Percentiles rank a stretch among this genome's conserved stretches.
Conservation (phyloP, 2,797 vertebrate species). For the Lates japonicus region DNA sequence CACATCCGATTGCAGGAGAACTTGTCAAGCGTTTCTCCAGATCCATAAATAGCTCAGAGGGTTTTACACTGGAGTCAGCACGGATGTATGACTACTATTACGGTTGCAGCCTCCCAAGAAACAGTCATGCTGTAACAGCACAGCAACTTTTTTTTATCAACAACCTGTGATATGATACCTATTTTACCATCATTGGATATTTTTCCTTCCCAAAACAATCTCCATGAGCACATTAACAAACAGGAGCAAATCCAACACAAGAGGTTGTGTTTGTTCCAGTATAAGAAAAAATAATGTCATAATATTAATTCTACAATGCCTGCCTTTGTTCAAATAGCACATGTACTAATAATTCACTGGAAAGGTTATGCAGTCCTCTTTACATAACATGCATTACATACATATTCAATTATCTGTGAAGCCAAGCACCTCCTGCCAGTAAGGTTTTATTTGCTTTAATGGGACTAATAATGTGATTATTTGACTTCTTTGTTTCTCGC, state of each 20-base stretch:
- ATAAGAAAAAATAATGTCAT: slow-evolving; percentile 11
- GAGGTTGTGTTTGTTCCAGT: neutral
- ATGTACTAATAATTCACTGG: slow-evolving; percentile 46
- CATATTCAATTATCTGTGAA: slow-evolving; percentile 65
- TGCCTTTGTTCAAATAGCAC: slow-evolving; percentile 37
- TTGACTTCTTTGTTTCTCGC: slow-evolving; percentile 43
- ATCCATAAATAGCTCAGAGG: slow-evolving; percentile 83
- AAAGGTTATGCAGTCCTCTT: slow-evolving; percentile 57
- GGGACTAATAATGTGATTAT: slow-evolving; percentile 57
- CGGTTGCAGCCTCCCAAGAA: slow-evolving; percentile 72
- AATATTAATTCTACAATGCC: slow-evolving; percentile 12
- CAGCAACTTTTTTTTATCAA: slow-evolving; percentile 25
- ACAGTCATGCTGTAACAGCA: slow-evolving; percentile 40
- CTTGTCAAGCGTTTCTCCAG: slow-evolving; percentile 78
- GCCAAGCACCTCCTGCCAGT: slow-evolving; percentile 52
- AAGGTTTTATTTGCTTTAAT: slow-evolving; percentile 58
- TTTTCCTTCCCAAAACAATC: slow-evolving; percentile 7
- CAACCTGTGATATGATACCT: slow-evolving; percentile 8
- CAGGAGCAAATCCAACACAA: neutral
- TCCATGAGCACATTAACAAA: neutral
- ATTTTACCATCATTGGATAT: slow-evolving; percentile 2
- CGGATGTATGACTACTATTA: slow-evolving; percentile 75
- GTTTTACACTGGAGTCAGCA: slow-evolving; percentile 65
- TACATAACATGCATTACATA: slow-evolving; percentile 45
- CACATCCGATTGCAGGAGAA: slow-evolving; percentile 78